Percentiles rank a stretch among this genome's conserved stretches.
Conservation (phyloP, 1,140 invertebrate species). For the Pemphigus obesinymphae region DNA sequence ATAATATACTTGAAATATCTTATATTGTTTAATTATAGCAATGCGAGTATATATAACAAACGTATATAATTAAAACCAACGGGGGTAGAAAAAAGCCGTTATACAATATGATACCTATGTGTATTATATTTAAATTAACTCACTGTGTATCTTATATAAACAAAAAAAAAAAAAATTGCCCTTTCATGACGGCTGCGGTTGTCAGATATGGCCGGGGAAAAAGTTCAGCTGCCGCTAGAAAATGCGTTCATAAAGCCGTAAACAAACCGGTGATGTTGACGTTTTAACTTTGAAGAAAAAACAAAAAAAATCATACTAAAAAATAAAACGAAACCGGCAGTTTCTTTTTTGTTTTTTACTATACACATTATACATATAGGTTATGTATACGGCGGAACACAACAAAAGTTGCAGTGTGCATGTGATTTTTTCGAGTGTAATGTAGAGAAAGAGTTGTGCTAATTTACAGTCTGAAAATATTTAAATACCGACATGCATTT, state of each 20-base stretch:
- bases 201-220: conserved; percentile 4
- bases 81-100: neutral
- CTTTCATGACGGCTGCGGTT: conserved; percentile 7
- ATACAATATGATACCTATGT: neutral
- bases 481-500: too few relatives aligned
- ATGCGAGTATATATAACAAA: too few relatives aligned
- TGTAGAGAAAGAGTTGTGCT: neutral
- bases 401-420: neutral
- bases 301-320: neutral
- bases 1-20: too few relatives aligned
- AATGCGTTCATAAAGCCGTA: conserved; percentile 10
- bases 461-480: neutral
- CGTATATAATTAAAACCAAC: too few relatives aligned
- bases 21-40: too few relatives aligned
- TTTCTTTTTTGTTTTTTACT: neutral
- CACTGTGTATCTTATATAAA: neutral
- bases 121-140: neutral
- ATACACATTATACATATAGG: too few relatives aligned
- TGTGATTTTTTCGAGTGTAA: neutral
- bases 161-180: neutral
- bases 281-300: conserved; percentile 32
- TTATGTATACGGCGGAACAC: neutral
- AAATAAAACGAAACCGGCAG: conserved; percentile 6
- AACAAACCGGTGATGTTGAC: conserved; percentile 17
- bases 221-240: conserved; percentile 7